phyloP scores from a whole-genome alignment of 37 sponge, comb jelly and placozoan genomes.

The Aplysina aerophoba region DNA sequence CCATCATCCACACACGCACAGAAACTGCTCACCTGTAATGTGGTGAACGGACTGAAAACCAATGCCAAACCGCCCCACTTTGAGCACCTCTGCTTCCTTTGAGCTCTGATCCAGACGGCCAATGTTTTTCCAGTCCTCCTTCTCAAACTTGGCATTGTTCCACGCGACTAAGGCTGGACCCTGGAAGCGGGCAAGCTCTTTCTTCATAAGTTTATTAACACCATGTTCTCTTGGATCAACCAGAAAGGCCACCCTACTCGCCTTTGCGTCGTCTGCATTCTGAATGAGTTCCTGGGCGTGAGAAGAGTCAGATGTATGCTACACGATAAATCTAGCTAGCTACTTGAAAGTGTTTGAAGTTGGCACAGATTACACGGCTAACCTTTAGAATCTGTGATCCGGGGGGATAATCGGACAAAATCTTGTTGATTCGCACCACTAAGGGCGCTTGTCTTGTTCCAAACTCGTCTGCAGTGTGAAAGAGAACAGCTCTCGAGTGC shows the following conservation, averaged over 20 bases:
- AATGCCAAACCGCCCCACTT: slow-evolving; percentile 87
- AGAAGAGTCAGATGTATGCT: too few species aligned
- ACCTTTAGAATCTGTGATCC: slow-evolving; percentile 28
- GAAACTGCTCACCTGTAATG: slow-evolving; percentile 66
- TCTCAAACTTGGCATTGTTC: slow-evolving; percentile 72
- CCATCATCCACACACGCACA: too few species aligned
- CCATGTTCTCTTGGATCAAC: slow-evolving; percentile 63
- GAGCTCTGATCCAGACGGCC: slow-evolving; percentile 62
- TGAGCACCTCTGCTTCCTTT: slow-evolving; percentile 71
- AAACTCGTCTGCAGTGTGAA: not conserved
- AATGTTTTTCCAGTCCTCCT: slow-evolving; percentile 76
- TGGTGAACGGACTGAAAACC: slow-evolving; percentile 87
- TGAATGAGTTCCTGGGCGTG: slow-evolving; percentile 70
- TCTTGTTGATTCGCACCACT: not conserved
- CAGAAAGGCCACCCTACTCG: slow-evolving; percentile 60
- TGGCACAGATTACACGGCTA: not conserved
- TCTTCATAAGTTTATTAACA: slow-evolving; percentile 14
- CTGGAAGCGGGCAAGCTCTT: slow-evolving; percentile 48
- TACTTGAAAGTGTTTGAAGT: too few species aligned
- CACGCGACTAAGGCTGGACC: slow-evolving; percentile 77
- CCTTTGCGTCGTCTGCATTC: slow-evolving; percentile 88
- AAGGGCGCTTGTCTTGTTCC: slow-evolving; percentile 12
- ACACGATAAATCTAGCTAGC: too few species aligned
- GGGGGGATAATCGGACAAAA: slow-evolving; percentile 23
- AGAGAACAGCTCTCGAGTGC: not conserved